Conservation (phyloP, 2,113 vertebrate genomes). For the Suncus etruscus region DNA sequence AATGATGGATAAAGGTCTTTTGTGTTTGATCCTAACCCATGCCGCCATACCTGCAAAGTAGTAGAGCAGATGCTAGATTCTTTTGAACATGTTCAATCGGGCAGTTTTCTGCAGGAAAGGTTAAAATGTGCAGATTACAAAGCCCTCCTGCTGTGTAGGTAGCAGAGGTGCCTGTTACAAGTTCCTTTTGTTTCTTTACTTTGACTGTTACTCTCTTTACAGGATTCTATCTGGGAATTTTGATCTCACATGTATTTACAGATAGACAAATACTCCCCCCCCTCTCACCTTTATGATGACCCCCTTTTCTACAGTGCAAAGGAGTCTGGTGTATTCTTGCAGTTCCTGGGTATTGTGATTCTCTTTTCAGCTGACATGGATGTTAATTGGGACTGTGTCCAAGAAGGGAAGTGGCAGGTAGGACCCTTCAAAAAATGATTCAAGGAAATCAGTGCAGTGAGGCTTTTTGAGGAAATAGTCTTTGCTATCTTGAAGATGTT, state of each 20-base stretch:
- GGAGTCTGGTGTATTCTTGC: slow-evolving; percentile 49
- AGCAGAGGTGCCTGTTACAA: slow-evolving; percentile 75
- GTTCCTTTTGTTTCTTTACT: slow-evolving; percentile 68
- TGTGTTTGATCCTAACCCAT: slow-evolving; percentile 59
- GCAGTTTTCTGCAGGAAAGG: slow-evolving; percentile 71
- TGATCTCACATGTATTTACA: slow-evolving; percentile 67
- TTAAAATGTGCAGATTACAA: slow-evolving; percentile 72
- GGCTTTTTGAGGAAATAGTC: slow-evolving; percentile 64
- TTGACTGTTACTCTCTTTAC: slow-evolving; percentile 72
- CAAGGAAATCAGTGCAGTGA: slow-evolving; percentile 45
- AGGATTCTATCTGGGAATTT: slow-evolving; percentile 77
- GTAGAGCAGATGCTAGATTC: slow-evolving; percentile 50
- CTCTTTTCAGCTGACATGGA: slow-evolving; percentile 57
- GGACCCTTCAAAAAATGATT: slow-evolving; percentile 56
- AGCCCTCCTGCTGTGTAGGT: slow-evolving; percentile 74
- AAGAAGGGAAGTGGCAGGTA: slow-evolving; percentile 53
- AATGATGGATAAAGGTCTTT: slow-evolving; percentile 71
- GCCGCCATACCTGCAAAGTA: slow-evolving; percentile 14
- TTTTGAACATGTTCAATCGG: slow-evolving; percentile 60
- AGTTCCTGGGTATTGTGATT: slow-evolving; percentile 58
- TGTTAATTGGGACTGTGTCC: slow-evolving; percentile 53
- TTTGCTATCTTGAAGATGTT: slow-evolving; percentile 34
- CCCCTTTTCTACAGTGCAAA: slow-evolving; percentile 64
- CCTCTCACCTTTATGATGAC: background rate
- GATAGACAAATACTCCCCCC: slow-evolving; percentile 60